Base-by-base conservation (phyloP, 2,113 vertebrate genomes). In the Charina bottae region DNA sequence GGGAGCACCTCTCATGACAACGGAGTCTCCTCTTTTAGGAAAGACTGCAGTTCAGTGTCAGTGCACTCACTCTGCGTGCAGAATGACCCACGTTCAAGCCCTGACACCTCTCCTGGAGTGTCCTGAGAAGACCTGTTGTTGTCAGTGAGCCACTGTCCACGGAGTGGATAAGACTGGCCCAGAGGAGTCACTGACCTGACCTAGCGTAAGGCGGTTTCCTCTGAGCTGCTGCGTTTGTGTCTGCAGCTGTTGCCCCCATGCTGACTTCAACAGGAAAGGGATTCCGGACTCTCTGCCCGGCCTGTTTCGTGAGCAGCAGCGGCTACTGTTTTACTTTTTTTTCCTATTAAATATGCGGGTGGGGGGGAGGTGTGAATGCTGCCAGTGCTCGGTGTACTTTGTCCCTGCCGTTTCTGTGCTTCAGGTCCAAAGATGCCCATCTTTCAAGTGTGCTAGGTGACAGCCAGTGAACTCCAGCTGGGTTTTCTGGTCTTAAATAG, bases 151-250 rank as follows among this genome's bases (percentile, higher is more conserved):
- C 53, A 28, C 28, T 33, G 49, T 28, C 53, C n/a, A 9, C 21
- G 19, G 28, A 11, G 24, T 4, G n/a, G 49, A 7, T 8, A 1
- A 5, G 19, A 17, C 17, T 6, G 62, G 46, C 2, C 46, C 8
- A 0, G 62, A 6, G 28, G 49, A 49, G 23, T n/a, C 9, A 0
- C 8, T 13, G 19, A 15, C 10, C 28, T 1, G 21, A 1, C 84
- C 24, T 15, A 26, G 19, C 13, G 0, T 24, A 6, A 11, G 86
- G 33, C 33, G 0, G 56, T 28, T 60, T 6, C 86, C 33, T 60
- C 0, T 6, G 15, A 19, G 17, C 19, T 19, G 17, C 19, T 19
- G 17, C 17, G 3, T 33, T 19, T 19, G 33, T 2, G 72, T 1
- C 33, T 78, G 78, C 55, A 7, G 60, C 59, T 58, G 13, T 49